Evolutionary conservation across 2,113 vertebrate genomes (phyloP).

Genomic region (Psittacara wagleri): DNA sequence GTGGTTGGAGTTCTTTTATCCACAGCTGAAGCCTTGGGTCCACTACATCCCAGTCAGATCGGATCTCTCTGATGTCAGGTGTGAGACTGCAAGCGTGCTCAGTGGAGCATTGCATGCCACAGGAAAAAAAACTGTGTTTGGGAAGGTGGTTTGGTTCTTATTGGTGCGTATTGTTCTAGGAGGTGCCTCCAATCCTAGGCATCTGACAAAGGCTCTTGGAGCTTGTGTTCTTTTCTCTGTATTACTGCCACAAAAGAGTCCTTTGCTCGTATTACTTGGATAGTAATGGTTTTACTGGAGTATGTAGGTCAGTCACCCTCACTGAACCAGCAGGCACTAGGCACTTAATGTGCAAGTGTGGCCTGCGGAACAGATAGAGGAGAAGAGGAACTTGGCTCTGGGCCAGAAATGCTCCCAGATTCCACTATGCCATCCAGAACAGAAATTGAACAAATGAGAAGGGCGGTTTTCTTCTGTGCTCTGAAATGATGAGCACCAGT

Average conservation of each 20-base stretch:
- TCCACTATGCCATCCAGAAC: background rate
- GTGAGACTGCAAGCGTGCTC: background rate
- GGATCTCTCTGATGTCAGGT: conserved; percentile 93
- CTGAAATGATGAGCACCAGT: background rate
- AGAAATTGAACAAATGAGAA: background rate
- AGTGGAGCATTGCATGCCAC: rapidly evolving
- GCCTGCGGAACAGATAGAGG: background rate
- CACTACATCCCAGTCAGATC: conserved; percentile 92
- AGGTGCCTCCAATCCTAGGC: background rate
- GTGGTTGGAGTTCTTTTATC: conserved; percentile 97
- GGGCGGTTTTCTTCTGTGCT: background rate
- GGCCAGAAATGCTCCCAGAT: background rate
- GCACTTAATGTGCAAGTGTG: background rate
- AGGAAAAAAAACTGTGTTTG: background rate
- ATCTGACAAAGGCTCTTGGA: background rate
- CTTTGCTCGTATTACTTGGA: background rate
- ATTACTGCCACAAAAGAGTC: background rate
- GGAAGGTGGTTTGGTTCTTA: background rate
- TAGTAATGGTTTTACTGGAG: background rate
- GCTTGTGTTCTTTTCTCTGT: background rate
- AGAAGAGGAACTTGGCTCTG: background rate
- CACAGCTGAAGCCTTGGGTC: conserved; percentile 92
- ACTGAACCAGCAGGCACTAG: background rate
- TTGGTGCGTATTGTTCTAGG: background rate
- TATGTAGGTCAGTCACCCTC: background rate